Percentiles rank a stretch among this genome's conserved stretches.
phyloP scores from a whole-genome alignment of 2,113 vertebrate species.

The Chitala chitala region DNA sequence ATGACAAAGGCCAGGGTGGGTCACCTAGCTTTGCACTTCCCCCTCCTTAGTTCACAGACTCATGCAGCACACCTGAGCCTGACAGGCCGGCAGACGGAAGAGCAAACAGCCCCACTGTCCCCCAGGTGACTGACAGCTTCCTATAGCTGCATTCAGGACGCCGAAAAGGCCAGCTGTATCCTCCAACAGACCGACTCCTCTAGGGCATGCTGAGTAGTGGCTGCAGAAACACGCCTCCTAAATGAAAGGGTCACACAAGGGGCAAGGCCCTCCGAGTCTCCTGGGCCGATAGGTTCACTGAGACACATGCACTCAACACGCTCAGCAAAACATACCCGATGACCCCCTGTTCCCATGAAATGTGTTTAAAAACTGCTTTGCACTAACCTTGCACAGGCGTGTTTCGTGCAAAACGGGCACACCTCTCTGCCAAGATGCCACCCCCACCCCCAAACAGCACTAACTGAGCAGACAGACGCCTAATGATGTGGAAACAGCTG shows the following conservation, averaged over 20 bases:
- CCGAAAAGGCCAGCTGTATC: slow-evolving; percentile 35
- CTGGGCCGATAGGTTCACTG: not conserved
- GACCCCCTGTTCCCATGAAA: not conserved
- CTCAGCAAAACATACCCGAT: not conserved
- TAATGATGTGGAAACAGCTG: slow-evolving; percentile 29
- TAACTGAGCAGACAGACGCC: slow-evolving; percentile 15
- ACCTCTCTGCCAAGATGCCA: not conserved
- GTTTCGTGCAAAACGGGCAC: not conserved
- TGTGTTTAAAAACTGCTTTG: not conserved
- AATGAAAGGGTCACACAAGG: slow-evolving; percentile 15
- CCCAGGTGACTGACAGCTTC: slow-evolving; percentile 26
- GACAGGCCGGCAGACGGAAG: not conserved
- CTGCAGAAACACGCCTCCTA: not conserved
- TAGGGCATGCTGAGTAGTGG: not conserved
- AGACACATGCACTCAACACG: not conserved
- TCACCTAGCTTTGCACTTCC: not conserved
- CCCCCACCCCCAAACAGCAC: not conserved
- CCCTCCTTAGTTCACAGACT: not conserved
- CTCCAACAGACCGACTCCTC: slow-evolving; percentile 29
- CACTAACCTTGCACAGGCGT: not conserved
- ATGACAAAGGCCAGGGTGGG: not conserved
- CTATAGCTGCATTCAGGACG: slow-evolving; percentile 6
- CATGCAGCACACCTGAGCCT: not conserved
- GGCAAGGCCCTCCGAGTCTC: slow-evolving; percentile 15
- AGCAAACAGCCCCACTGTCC: not conserved